Base-by-base conservation (phyloP, 2,113 vertebrate species). In the Lamprotornis superbus region DNA sequence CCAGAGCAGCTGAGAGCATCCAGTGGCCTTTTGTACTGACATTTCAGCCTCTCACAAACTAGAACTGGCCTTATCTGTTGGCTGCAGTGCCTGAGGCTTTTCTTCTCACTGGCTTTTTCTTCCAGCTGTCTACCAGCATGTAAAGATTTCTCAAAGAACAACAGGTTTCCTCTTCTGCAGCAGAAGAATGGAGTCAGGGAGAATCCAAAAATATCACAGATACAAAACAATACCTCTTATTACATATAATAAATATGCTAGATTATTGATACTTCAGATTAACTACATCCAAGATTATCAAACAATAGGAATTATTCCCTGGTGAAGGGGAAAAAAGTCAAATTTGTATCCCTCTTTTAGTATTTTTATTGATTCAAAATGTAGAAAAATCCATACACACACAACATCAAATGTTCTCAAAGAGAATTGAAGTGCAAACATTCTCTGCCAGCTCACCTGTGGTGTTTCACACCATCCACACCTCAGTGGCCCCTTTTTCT, bases 31-130 rank as follows among this genome's bases (percentile, higher is more conserved):
- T 94, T 46, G 53, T 82, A 53, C 46, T 57, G 74, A 88, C 65
- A 81, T 89, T 96, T 96, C 90, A 93, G 86, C 83, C 80, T 71
- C 73, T 94, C 73, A 25, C 52, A 71, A 68, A 75, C 64, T 50
- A 59, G 21, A 92, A 68, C 37, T 78, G 73, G 52, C 33, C 76
- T 94, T 84, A 87, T 95, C 90, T 88, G 65, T 12, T 88, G 83
- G 83, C 47, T 67, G 31, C 94, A 90, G 88, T 31, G 79, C 68
- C 87, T 42, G 39, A 94, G 50, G 80, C 52, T 94, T 93, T 94
- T 91, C 84, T 89, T 83, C 85, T 88, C 74, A 35, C 57, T 87
- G 47, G 20, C 15, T 88, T 57, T 88, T 96, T 86, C 76, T 68
- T 91, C 76, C 73, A 81, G 79, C 70, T 90, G 70, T 67, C 78